phyloP scores from a whole-genome alignment of 1,140 invertebrate genomes.

The Proctacanthus coquilletti region DNA sequence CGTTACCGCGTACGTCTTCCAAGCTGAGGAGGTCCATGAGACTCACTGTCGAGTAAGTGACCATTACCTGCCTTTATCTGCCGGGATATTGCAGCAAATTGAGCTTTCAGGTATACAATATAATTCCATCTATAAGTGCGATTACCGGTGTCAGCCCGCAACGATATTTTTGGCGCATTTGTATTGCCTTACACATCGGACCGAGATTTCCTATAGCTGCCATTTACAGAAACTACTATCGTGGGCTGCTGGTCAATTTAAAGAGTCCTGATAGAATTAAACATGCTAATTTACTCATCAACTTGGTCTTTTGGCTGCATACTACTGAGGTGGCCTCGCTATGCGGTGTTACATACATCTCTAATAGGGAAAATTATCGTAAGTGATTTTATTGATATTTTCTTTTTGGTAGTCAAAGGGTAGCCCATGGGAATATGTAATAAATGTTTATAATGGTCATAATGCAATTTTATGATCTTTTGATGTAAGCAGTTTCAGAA shows the following conservation, averaged over 20 bases:
- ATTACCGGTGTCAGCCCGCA: constrained; percentile 83
- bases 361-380: constrained; percentile 90
- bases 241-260: constrained; percentile 43
- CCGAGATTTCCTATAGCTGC: constrained; percentile 72
- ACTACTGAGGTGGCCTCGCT: constrained; percentile 67
- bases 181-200: constrained; percentile 75
- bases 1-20: constrained; percentile 71
- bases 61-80: not conserved
- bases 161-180: constrained; percentile 81
- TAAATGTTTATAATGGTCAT: no score
- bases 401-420: no score
- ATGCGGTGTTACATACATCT: constrained; percentile 81
- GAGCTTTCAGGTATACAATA: constrained; percentile 62
- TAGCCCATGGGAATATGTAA: no score
- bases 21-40: constrained; percentile 81
- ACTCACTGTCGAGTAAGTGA: constrained; percentile 73
- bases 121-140: constrained; percentile 82
- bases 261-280: constrained; percentile 35
- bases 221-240: constrained; percentile 69
- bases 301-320: constrained; percentile 69
- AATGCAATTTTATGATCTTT: no score
- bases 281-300: constrained; percentile 43
- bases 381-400: no score
- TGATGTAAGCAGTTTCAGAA: no score
- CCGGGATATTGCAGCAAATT: not conserved